phyloP scores from a whole-genome alignment of 2,113 vertebrate species.

The Rhineura floridana region DNA sequence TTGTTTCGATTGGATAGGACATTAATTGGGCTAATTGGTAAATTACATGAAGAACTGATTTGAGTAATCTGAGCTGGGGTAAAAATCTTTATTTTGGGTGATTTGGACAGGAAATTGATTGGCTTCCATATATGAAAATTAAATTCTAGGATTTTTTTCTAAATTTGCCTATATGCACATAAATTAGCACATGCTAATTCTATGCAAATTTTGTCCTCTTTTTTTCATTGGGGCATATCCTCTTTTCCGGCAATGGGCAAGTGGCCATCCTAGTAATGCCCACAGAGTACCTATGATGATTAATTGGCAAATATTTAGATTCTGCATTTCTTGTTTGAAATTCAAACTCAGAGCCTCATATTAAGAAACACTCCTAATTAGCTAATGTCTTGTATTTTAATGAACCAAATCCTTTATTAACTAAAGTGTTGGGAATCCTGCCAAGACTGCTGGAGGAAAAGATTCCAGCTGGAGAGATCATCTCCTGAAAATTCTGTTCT shows the following conservation, averaged over 20 bases:
- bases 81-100: background rate
- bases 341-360: constrained; percentile 17
- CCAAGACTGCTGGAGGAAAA: constrained; percentile 19
- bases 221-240: background rate
- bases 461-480: constrained; percentile 24
- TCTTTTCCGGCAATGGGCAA: background rate
- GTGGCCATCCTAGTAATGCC: background rate
- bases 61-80: background rate
- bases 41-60: background rate
- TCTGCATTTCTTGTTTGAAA: constrained; percentile 17
- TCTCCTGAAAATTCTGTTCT: constrained; percentile 24
- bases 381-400: constrained; percentile 31
- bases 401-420: constrained; percentile 38
- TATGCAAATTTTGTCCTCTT: background rate
- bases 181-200: background rate
- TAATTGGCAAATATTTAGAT: background rate
- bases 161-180: background rate
- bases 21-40: no score
- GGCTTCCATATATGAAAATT: background rate
- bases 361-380: constrained; percentile 27
- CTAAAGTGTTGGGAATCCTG: constrained; percentile 10
- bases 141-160: background rate
- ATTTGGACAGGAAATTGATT: background rate
- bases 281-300: background rate
- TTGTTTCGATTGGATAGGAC: no score